Conservation (phyloP, 1,140 invertebrate species). For the Diabrotica virgifera region DNA sequence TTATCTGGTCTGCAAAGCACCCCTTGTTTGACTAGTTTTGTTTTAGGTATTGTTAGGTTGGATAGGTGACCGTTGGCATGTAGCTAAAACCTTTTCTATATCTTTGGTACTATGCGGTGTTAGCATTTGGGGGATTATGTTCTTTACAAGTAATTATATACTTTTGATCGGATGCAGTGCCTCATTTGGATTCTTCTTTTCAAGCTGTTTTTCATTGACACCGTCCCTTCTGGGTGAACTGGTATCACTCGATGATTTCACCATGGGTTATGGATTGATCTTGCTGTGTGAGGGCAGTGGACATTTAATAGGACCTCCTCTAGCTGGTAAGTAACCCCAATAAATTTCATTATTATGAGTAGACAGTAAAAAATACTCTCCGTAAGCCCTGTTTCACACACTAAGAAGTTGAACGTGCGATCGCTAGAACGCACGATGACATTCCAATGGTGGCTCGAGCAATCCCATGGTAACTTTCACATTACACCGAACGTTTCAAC, state of each 20-base stretch:
- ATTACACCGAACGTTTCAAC: no score
- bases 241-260: constrained; percentile 75
- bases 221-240: constrained; percentile 80
- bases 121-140: constrained; percentile 67
- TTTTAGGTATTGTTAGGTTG: constrained; percentile 77
- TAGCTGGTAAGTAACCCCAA: constrained; percentile 50
- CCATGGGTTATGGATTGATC: constrained; percentile 82
- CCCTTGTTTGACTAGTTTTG: not conserved
- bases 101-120: constrained; percentile 74
- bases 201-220: constrained; percentile 82
- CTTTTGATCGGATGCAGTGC: constrained; percentile 56
- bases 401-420: no score
- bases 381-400: no score
- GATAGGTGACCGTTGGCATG: constrained; percentile 84
- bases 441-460: no score
- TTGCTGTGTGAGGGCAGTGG: constrained; percentile 78
- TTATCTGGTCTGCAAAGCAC: no score
- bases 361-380: not conserved
- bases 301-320: constrained; percentile 57
- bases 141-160: constrained; percentile 60
- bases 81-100: constrained; percentile 72
- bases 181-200: constrained; percentile 79
- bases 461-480: no score
- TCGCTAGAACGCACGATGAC: no score
- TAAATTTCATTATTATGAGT: not conserved